A percentile compares a stretch with the other conserved stretches of the same genome.
Conservation (phyloP, 92 coral and sea anemone genomes). For the Parazoanthus atlanticus region DNA sequence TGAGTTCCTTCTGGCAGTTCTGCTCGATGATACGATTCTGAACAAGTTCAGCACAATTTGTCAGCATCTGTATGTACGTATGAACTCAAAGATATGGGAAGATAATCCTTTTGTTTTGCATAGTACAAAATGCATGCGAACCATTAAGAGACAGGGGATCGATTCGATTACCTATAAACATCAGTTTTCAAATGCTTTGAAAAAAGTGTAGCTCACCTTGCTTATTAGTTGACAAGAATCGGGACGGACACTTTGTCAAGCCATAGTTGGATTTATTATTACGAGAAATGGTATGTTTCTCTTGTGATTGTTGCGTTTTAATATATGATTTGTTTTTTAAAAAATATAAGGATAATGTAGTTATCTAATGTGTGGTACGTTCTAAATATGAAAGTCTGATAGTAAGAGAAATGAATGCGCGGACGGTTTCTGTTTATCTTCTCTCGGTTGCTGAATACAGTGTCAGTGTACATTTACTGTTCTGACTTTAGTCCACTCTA, state of each 20-base stretch:
- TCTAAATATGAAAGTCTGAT: neutral
- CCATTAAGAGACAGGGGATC: neutral
- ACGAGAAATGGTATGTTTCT: neutral
- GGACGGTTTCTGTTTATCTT: neutral
- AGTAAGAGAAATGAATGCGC: neutral
- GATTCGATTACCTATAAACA: neutral
- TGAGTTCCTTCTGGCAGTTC: neutral
- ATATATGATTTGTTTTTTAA: too few species aligned
- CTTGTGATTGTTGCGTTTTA: neutral
- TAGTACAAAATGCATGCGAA: conserved; percentile 4
- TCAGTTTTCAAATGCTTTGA: neutral
- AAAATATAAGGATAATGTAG: too few species aligned
- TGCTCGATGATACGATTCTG: neutral
- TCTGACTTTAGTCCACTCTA: neutral
- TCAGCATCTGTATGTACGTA: neutral
- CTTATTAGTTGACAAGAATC: neutral
- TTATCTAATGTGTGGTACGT: neutral
- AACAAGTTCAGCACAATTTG: neutral
- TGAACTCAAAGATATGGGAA: neutral
- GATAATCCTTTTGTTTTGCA: neutral
- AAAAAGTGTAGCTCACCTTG: neutral
- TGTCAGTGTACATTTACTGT: neutral
- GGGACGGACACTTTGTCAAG: neutral
- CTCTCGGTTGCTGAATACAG: neutral
- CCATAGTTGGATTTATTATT: neutral